Base-by-base conservation (phyloP, 2,113 vertebrate species). In the Condylura cristata region DNA sequence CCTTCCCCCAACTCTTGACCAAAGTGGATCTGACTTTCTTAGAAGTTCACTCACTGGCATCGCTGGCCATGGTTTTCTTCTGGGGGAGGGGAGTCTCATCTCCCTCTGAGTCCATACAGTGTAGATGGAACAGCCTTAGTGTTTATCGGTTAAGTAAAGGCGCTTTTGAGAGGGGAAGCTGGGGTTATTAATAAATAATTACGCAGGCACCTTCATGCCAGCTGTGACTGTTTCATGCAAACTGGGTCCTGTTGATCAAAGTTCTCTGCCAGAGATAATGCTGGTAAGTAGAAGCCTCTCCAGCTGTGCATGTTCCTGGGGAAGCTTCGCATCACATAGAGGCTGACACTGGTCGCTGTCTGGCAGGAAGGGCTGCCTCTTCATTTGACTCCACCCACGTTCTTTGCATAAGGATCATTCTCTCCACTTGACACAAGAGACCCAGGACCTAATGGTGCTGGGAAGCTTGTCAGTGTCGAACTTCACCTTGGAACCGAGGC, bases 401-500 rank as follows among this genome's bases (percentile, higher is more conserved):
- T 34, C 30, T 26, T 18, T 37, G 75, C 0, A 14, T 1, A 26
- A 51, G 13, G 58, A 10, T 24, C 18, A 24, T n/a, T 56, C 30
- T 86, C 53, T 90, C 26, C n/a, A 14, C 22, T 66, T 56, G 37
- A 84, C 37, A 68, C 17, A 20, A 32, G 32, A 70, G 56, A 89
- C 63, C 12, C 3, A 24, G 48, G 11, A 16, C 30, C 32, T 28
- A 44, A 80, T 18, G 30, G 34, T 17, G 14, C n/a, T 51, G 70
- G 68, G 53, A 93, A 41, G 30, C 28, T 44, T 83, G 39, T 63
- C 26, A 58, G 86, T 81, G 46, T 94, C 65, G 56, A 61, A 41
- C 41, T 78, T 71, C 0, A 1, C 4, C 20, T 24, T 68, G 46
- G 74, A 68, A 14, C 20, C 0, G 0, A 74, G 68, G 34, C 34